Evolutionary conservation across 2,797 vertebrate genomes (phyloP).

Genomic region (Parambassis ranga): DNA sequence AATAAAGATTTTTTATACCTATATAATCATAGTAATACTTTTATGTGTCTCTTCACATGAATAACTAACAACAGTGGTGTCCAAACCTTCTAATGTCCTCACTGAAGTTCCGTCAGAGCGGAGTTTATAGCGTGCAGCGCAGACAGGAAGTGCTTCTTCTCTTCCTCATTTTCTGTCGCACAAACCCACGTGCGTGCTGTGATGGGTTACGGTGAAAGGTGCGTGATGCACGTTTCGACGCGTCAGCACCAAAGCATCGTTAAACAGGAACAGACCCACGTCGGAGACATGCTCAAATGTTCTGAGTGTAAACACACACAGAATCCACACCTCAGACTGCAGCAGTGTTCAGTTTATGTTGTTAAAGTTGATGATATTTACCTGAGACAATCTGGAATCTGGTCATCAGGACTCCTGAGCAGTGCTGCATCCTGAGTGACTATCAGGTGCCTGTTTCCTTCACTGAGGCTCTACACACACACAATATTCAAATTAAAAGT

Average conservation of each 20-base stretch:
- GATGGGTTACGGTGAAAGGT: conserved; percentile 73
- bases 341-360: too few species aligned
- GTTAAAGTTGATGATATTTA: too few species aligned
- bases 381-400: conserved; percentile 81
- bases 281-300: conserved; percentile 76
- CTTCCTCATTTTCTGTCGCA: conserved; percentile 74
- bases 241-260: conserved; percentile 77
- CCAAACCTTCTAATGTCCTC: conserved; percentile 16
- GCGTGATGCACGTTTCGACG: conserved; percentile 57
- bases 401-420: conserved; percentile 76
- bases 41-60: too few species aligned
- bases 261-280: conserved; percentile 86
- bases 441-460: conserved; percentile 84
- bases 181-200: conserved; percentile 83
- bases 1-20: conserved; percentile 76
- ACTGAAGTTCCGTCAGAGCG: conserved; percentile 45
- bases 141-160: conserved; percentile 78
- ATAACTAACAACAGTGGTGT: not conserved
- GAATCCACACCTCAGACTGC: too few species aligned
- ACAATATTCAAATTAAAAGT: not conserved
- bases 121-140: conserved; percentile 67
- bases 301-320: conserved; percentile 57
- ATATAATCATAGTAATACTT: too few species aligned
- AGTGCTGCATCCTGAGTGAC: conserved; percentile 80
- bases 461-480: conserved; percentile 77